Evolutionary conservation across 1,140 invertebrate species (phyloP), one percentile per base, ranked within the genome.

Genomic region (Capitella teleta): DNA sequence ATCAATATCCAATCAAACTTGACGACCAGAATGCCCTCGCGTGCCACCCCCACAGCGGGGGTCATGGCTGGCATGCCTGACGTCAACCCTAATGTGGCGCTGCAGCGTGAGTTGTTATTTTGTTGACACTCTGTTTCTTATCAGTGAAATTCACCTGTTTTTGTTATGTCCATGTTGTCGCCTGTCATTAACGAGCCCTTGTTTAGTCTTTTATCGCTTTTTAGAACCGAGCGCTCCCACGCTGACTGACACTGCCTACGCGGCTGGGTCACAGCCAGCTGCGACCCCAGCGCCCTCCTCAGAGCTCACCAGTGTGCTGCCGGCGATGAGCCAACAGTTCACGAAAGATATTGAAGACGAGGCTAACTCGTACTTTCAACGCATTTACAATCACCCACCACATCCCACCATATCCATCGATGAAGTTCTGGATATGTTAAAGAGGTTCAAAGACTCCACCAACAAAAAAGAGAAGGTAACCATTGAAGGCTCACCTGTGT

Each of bases 281-380:
- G 32, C 32, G 6, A 26, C 21, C 6, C 28, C 43, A 24, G 43
- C 43, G 8, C 23, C 28, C 19, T 16, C 43, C 8, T 16, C 43
- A 6, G 38, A 40, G 19, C 38, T 40, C 5, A 40, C 38, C 38
- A 40, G 51, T 51, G 61, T 67, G 21, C 64, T 66, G 49, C 61
- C 63, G 5, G 66, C 70, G 41, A 62, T 64, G 55, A 60, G 60
- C 34, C 67, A 68, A 38, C 61, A 67, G 26, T 75, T 95, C 8
- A 84, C 87, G 0, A 93, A 94, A 68, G 93, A 97, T 63, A 87
- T 97, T 14, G 93, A 98, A 72, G 92, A 97, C 68, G 93, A 98
- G 75, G 93, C 93, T 0, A 97, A 97, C 67, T 85, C 88, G 32
- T 97, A 96, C 62, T 98, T 98, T 66, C 91, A 97, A 67, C 79